Base-by-base conservation (phyloP, 2,113 vertebrate genomes). In the Isurus oxyrinchus region DNA sequence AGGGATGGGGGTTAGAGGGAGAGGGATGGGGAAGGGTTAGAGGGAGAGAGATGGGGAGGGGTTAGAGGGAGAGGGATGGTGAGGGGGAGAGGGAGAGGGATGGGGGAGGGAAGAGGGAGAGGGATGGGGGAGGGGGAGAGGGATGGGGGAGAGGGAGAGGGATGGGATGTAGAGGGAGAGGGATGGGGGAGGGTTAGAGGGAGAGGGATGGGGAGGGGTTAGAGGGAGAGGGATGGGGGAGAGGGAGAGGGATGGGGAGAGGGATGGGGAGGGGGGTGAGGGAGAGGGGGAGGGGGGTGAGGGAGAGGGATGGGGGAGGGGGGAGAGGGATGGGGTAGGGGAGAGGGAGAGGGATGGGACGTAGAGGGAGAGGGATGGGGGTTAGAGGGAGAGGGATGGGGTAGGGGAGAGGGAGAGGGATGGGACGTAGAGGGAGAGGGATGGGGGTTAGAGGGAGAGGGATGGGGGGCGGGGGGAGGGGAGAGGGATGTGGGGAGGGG, bases 111-210 rank as follows among this genome's bases (percentile, higher is more conserved):
- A 13, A n/a, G 63, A 4, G 57, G 31, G 19, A 0, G n/a, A 21
- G n/a, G 40, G 2, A 27, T 35, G 88, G 27, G 49, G 3, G 40
- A 21, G 0, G 11, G 69, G 10, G 10, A 19, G 35, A 66, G 27
- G 63, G 10, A 10, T 13, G 63, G 8, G 97, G 97, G 97, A 97
- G 97, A 97, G 97, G 97, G 96, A 96, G 97, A 96, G 97, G 97
- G 97, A 97, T 97, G 97, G 97, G 97, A 98, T 97, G 97, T 97
- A 76, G 97, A 97, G 97, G 97, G 98, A 97, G 97, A 96, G 97
- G 97, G 96, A 91, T 5, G 67, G 96, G 96, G 79, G 96, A n/a
- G n/a, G n/a, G n/a, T n/a, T 96, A 3, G 21, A 5, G 23, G 23
- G 21, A 98, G 97, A 97, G 96, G 96, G 97, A 97, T 97, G 98